Percentiles rank a stretch among this genome's conserved stretches.
Evolutionary conservation across 2,113 vertebrate genomes (phyloP).

Genomic region (Mola mola): DNA sequence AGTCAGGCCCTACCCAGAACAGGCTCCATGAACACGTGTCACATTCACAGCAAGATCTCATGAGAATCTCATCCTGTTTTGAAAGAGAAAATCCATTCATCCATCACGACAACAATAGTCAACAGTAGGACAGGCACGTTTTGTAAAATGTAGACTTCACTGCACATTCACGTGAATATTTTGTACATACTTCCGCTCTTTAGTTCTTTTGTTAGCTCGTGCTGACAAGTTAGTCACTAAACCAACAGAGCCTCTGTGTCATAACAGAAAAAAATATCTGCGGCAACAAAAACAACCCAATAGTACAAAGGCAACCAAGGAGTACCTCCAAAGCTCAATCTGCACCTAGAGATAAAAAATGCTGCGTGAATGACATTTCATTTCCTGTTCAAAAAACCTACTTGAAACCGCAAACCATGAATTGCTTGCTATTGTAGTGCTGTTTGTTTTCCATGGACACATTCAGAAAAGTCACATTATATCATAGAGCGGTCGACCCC

Average conservation of each 20-base stretch:
- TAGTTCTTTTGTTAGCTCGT: conserved; percentile 31
- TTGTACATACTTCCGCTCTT: conserved; percentile 1
- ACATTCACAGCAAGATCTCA: background rate
- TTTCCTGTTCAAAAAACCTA: conserved; percentile 1
- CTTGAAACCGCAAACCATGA: conserved; percentile 8
- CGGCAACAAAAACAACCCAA: conserved; percentile 15
- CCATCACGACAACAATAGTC: background rate
- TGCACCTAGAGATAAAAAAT: conserved; percentile 27
- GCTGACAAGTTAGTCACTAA: conserved; percentile 52
- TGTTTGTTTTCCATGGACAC: background rate
- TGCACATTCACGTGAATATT: conserved; percentile 13
- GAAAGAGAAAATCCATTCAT: conserved; percentile 8
- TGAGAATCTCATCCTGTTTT: background rate
- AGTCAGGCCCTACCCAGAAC: background rate
- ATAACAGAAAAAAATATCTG: conserved; percentile 39
- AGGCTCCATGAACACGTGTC: background rate
- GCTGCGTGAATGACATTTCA: conserved; percentile 31
- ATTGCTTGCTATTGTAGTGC: background rate
- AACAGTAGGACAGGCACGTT: background rate
- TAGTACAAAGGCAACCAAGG: conserved; percentile 4
- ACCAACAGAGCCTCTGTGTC: conserved; percentile 42
- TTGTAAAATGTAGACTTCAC: conserved; percentile 6
- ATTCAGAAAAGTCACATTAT: conserved; percentile 4
- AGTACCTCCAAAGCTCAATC: conserved; percentile 8
- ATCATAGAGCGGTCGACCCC: background rate